Percentiles rank a stretch among this genome's conserved stretches.
Conservation (phyloP, 1,140 invertebrate species). For the Carcinoscorpius rotundicauda region DNA sequence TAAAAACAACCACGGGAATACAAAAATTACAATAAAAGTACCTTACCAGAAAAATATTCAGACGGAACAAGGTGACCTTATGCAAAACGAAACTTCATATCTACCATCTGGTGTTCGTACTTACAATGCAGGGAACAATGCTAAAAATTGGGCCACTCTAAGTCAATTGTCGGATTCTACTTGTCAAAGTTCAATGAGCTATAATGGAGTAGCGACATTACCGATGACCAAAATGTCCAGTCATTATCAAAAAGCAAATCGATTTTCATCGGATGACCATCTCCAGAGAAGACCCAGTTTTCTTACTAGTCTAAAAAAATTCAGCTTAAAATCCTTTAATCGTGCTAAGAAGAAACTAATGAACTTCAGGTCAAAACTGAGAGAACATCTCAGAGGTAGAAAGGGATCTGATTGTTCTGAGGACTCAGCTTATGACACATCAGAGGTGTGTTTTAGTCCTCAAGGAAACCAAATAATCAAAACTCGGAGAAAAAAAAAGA, state of each 20-base stretch:
- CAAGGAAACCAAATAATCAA: slow-evolving; percentile 1
- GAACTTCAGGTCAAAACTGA: slow-evolving; percentile 7
- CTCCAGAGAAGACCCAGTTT: slow-evolving; percentile 7
- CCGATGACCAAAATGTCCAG: slow-evolving; percentile 2
- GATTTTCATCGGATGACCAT: slow-evolving; percentile 17
- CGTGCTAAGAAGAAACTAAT: slow-evolving; percentile 13
- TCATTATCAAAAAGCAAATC: slow-evolving; percentile 7
- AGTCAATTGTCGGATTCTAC: neutral
- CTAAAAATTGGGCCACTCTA: slow-evolving; percentile 1
- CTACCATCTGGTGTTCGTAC: neutral
- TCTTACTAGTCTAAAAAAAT: slow-evolving; percentile 14
- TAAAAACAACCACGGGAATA: too few relatives aligned
- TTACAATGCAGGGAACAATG: neutral
- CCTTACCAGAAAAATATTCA: too few relatives aligned
- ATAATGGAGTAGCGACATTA: neutral
- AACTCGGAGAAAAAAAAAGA: neutral
- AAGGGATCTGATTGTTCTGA: slow-evolving; percentile 18
- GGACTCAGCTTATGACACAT: slow-evolving; percentile 20
- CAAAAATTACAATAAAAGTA: too few relatives aligned
- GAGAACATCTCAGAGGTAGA: slow-evolving; percentile 8
- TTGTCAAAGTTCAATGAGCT: too few relatives aligned
- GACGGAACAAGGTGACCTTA: too few relatives aligned
- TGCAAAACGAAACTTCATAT: too few relatives aligned
- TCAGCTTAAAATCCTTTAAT: slow-evolving; percentile 15
- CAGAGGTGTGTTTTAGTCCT: slow-evolving; percentile 18